A percentile compares a stretch with the other conserved stretches of the same genome.
phyloP scores from a whole-genome alignment of 1,140 invertebrate species.

The Pseudobourletiella spinata region DNA sequence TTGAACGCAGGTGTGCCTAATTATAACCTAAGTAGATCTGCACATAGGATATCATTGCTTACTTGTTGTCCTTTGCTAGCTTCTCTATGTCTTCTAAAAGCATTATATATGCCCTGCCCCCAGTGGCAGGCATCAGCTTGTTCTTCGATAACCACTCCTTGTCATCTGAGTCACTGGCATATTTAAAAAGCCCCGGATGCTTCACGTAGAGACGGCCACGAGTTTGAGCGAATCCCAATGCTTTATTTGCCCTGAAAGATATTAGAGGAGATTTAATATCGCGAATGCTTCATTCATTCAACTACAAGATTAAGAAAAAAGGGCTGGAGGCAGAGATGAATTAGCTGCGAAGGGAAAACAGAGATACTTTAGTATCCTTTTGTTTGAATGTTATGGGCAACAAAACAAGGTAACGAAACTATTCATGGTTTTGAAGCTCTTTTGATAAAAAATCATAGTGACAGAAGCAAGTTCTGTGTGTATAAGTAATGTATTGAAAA shows the following conservation, averaged over 20 bases:
- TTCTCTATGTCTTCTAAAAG: conserved; percentile 70
- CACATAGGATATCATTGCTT: background rate
- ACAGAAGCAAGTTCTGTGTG: too few relatives aligned
- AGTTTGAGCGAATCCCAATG: conserved; percentile 61
- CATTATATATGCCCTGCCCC: conserved; percentile 69
- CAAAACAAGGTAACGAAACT: too few relatives aligned
- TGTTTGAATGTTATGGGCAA: too few relatives aligned
- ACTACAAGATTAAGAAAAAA: background rate
- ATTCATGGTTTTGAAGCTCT: too few relatives aligned
- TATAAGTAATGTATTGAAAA: too few relatives aligned
- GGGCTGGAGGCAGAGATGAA: background rate
- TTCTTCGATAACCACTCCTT: conserved; percentile 71
- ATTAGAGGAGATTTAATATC: background rate
- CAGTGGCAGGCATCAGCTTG: conserved; percentile 63
- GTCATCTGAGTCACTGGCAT: conserved; percentile 69
- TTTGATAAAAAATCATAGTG: too few relatives aligned
- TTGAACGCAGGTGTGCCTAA: background rate
- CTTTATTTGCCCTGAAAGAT: conserved; percentile 51
- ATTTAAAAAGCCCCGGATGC: conserved; percentile 66
- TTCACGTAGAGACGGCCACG: conserved; percentile 63
- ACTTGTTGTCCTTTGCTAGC: conserved; percentile 45
- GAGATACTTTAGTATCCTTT: too few relatives aligned
- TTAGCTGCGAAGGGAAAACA: too few relatives aligned
- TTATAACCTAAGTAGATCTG: background rate
- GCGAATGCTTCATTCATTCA: background rate